Base-by-base conservation (phyloP, 2,888 invertebrate genomes). In the Ochropleura leucogaster region DNA sequence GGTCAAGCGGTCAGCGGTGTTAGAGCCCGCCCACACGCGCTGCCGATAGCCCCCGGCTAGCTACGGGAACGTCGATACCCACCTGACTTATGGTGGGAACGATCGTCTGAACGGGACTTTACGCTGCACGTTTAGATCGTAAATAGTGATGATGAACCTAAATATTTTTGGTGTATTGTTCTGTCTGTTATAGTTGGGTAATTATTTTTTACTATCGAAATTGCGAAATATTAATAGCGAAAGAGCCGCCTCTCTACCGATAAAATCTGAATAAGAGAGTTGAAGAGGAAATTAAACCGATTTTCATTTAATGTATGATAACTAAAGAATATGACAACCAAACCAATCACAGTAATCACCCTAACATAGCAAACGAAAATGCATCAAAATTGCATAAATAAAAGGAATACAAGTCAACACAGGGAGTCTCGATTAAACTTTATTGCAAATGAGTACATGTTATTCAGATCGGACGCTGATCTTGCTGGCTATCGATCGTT, bases 1-100 rank as follows among this genome's bases (percentile, higher is more conserved):
- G 95, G 95, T 94, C 95, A 95, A 89, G 93, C 95, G 95, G 95
- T 94, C 95, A 95, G 87, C 91, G 91, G 91, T 91, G 91, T 90
- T 89, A 90, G 88, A 91, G 88, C 89, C 88, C 90, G 91, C 93
- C 92, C 83, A 93, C 93, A 90, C 89, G 79, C 85, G 79, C 87
- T 86, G 85, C 86, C 88, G 85, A 85, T 88, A 90, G 88, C 90
- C 90, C 80, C 77, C 88, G 89, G 90, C 87, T 69, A 84, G 75
- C 84, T 83, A 79, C 83, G 80, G 72, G 80, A 78, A 75, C 74
- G 73, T 77, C 76, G 83, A 84, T 79, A 80, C 74, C 78, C 60
- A 76, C 74, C 77, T 76, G 74, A 85, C 80, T 87, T 83, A 86
- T 80, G 83, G 86, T 88, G 87, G 84, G 89, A 89, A 88, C 62